These are phyloP conservation scores for Sebastes schlegelii DNA, from an alignment of 2,113 vertebrate genomes.

Conservation along the genomic window DNA sequence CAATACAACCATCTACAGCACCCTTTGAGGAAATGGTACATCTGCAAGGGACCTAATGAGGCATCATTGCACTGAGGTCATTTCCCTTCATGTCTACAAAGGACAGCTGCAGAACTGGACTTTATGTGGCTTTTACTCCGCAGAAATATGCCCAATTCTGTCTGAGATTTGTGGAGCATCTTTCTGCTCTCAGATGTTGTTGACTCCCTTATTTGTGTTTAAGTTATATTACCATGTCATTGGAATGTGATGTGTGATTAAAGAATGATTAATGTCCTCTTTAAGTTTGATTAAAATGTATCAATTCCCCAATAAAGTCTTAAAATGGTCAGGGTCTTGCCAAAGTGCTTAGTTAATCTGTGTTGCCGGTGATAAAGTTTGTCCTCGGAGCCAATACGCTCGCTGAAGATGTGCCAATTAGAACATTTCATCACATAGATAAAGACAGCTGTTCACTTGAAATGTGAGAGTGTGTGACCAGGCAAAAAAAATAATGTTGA, in stretches of 20 bases:
- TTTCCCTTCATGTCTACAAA: background rate
- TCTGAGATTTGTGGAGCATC: slow-evolving; percentile 7
- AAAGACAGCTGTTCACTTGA: slow-evolving; percentile 35
- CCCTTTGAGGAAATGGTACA: background rate
- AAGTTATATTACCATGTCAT: slow-evolving; percentile 23
- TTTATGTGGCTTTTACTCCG: slow-evolving; percentile 2
- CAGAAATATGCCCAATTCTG: slow-evolving; percentile 17
- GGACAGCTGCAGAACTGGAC: slow-evolving; percentile 8
- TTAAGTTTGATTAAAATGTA: slow-evolving; percentile 60
- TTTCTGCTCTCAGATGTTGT: slow-evolving; percentile 20
- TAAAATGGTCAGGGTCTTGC: slow-evolving; percentile 52
- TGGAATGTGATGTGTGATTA: slow-evolving; percentile 59
- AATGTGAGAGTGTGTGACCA: slow-evolving; percentile 32
- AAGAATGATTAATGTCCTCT: slow-evolving; percentile 49
- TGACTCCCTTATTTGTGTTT: slow-evolving; percentile 30
- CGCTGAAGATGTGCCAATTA: slow-evolving; percentile 32
- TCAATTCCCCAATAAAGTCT: slow-evolving; percentile 51
- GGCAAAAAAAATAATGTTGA: slow-evolving; percentile 37
- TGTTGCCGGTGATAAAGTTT: slow-evolving; percentile 47
- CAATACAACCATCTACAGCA: slow-evolving; percentile 19
- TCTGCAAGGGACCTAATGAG: background rate
- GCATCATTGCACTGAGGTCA: background rate
- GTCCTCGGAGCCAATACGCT: slow-evolving; percentile 21
- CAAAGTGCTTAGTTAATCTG: slow-evolving; percentile 57
- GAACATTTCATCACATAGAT: slow-evolving; percentile 43